Evolutionary conservation across 2,888 invertebrate species (phyloP).

Genomic region (Nomada goodeniana): DNA sequence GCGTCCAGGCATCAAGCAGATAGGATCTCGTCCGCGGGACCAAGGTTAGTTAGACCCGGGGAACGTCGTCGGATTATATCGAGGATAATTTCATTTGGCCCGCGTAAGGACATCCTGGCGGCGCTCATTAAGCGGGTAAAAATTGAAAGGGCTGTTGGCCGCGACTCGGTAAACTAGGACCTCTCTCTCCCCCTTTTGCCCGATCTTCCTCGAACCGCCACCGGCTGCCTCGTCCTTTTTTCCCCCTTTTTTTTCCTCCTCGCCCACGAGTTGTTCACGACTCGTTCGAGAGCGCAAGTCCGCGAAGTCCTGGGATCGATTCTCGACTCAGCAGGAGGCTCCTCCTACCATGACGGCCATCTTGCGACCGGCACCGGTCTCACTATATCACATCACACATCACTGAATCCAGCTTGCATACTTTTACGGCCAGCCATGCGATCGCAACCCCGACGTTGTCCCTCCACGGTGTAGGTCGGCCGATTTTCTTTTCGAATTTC

Average conservation of each 20-base stretch:
- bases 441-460: slow-evolving; percentile 59
- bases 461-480: slow-evolving; percentile 23
- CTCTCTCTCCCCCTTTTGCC: slow-evolving; percentile 43
- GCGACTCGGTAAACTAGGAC: slow-evolving; percentile 73
- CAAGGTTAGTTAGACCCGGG: background rate
- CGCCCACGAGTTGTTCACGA: slow-evolving; percentile 71
- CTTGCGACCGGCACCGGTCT: slow-evolving; percentile 81
- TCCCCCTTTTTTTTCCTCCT: slow-evolving; percentile 65
- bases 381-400: slow-evolving; percentile 83
- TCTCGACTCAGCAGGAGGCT: slow-evolving; percentile 82
- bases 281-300: slow-evolving; percentile 78
- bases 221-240: slow-evolving; percentile 56
- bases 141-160: slow-evolving; percentile 72
- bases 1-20: slow-evolving; percentile 25
- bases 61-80: slow-evolving; percentile 64
- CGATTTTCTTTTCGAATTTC: background rate
- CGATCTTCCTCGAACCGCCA: slow-evolving; percentile 46
- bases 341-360: slow-evolving; percentile 84
- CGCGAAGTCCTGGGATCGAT: slow-evolving; percentile 83
- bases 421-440: slow-evolving; percentile 68
- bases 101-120: slow-evolving; percentile 69
- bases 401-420: slow-evolving; percentile 79
- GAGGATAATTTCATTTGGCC: slow-evolving; percentile 75
- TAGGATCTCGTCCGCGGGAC: slow-evolving; percentile 46
- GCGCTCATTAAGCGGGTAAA: slow-evolving; percentile 74